These are phyloP conservation scores for Poecile atricapillus DNA, from an alignment of 2,113 vertebrate species.

Conservation along the genomic window DNA sequence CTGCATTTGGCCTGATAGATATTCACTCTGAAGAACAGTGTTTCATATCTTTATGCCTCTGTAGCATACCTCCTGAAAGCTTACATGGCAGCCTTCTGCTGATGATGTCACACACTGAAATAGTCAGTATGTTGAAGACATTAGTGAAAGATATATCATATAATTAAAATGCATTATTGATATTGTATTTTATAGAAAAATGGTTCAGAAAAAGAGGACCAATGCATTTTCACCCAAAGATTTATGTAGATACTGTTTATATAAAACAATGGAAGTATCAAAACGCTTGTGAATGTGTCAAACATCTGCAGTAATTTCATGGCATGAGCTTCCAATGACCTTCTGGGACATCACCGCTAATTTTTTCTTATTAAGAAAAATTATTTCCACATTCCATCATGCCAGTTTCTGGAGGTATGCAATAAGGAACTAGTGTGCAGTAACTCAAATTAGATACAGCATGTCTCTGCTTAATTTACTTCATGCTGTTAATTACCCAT, in stretches of 20 bases:
- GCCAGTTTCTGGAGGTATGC: neutral
- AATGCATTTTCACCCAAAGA: neutral
- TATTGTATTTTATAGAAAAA: neutral
- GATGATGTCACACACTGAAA: neutral
- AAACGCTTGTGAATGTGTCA: neutral
- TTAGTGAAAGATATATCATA: neutral
- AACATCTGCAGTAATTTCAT: neutral
- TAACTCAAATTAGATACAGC: slow-evolving; percentile 36
- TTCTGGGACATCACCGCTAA: neutral
- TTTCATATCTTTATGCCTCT: neutral
- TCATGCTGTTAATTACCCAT: slow-evolving; percentile 55
- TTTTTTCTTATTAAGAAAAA: slow-evolving; percentile 33
- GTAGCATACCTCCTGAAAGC: neutral
- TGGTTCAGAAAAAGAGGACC: neutral
- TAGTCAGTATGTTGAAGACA: neutral
- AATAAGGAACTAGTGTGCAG: neutral
- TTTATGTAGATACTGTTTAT: neutral
- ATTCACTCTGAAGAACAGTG: neutral
- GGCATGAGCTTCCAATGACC: neutral
- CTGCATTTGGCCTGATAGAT: neutral
- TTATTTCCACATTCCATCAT: neutral
- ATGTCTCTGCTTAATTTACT: slow-evolving; percentile 55
- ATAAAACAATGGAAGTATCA: neutral
- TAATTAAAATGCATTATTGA: neutral
- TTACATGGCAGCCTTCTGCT: neutral